These are phyloP conservation scores for Drosophila basisetae DNA, from an alignment of 2,888 invertebrate genomes.

Conservation along the genomic window DNA sequence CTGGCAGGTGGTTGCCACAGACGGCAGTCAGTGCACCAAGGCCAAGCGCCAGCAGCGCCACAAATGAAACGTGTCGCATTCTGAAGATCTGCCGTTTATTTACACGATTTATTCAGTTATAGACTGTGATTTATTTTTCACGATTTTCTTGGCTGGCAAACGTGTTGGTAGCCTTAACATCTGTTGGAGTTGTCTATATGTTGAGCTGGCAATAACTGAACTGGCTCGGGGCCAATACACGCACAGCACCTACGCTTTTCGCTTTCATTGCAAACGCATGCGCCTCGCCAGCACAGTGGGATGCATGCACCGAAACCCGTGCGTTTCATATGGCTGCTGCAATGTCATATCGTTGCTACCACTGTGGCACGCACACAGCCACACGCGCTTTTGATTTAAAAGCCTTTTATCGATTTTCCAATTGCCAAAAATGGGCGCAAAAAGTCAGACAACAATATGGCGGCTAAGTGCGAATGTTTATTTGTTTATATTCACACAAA, in stretches of 20 bases:
- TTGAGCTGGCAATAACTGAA: constrained; percentile 73
- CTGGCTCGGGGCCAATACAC: constrained; percentile 60
- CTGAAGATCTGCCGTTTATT: background rate
- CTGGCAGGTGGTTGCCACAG: constrained; percentile 73
- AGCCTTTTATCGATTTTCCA: constrained; percentile 69
- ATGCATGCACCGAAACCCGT: background rate
- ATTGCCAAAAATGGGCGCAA: constrained; percentile 30
- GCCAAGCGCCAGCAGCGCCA: constrained; percentile 53
- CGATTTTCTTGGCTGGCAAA: constrained; percentile 40
- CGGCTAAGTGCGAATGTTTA: constrained; percentile 12
- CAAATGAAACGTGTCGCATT: constrained; percentile 53
- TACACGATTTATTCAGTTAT: constrained; percentile 3
- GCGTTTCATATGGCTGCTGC: background rate
- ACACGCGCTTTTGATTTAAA: constrained; percentile 33
- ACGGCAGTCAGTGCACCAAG: constrained; percentile 18
- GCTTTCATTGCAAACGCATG: constrained; percentile 72
- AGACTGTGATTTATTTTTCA: constrained; percentile 24
- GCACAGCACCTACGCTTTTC: constrained; percentile 69
- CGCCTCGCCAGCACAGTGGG: constrained; percentile 58
- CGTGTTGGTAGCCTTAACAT: constrained; percentile 57
- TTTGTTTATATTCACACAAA: constrained; percentile 21
- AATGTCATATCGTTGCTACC: constrained; percentile 2
- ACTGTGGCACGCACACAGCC: constrained; percentile 49
- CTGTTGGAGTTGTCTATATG: constrained; percentile 78
- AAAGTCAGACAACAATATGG: constrained; percentile 42